These are phyloP conservation scores for Apotomis betuletana DNA, from an alignment of 2,888 invertebrate species.

Conservation along the genomic window DNA sequence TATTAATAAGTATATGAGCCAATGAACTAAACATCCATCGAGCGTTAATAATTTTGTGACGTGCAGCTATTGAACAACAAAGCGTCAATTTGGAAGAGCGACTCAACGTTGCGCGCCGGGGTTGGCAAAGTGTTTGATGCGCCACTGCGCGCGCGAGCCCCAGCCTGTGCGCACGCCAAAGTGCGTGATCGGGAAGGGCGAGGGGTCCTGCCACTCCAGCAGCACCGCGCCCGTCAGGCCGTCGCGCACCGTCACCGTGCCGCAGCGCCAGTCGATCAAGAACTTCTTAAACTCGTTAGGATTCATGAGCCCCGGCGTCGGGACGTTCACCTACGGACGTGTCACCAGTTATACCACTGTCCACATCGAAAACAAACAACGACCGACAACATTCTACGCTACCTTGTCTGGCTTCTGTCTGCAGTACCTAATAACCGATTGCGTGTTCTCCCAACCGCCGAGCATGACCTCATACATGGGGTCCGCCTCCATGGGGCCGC, in stretches of 20 bases:
- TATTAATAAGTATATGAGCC: slow-evolving; percentile 31
- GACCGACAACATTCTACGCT: slow-evolving; percentile 56
- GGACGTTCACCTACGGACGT: slow-evolving; percentile 80
- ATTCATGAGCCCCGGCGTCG: slow-evolving; percentile 83
- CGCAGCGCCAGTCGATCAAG: slow-evolving; percentile 83
- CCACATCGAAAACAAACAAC: slow-evolving; percentile 47
- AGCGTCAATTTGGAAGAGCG: slow-evolving; percentile 58
- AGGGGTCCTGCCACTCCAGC: slow-evolving; percentile 85
- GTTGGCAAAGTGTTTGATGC: slow-evolving; percentile 71
- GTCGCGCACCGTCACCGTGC: slow-evolving; percentile 78
- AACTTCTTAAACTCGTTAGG: slow-evolving; percentile 83
- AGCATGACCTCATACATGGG: slow-evolving; percentile 87
- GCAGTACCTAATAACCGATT: slow-evolving; percentile 86
- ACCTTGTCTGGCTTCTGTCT: slow-evolving; percentile 86
- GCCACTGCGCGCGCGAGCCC: slow-evolving; percentile 87
- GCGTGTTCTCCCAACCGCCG: slow-evolving; percentile 87
- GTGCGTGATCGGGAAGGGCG: slow-evolving; percentile 84
- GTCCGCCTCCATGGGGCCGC: slow-evolving; percentile 80
- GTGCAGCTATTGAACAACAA: slow-evolving; percentile 65
- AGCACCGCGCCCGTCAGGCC: slow-evolving; percentile 76
- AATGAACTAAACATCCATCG: slow-evolving; percentile 36
- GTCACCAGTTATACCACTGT: slow-evolving; percentile 49
- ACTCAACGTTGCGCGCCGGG: slow-evolving; percentile 71
- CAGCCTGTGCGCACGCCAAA: slow-evolving; percentile 86
- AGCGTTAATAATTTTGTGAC: slow-evolving; percentile 37